Conservation (phyloP, 2,797 vertebrate species). For the Phylloscopus collybita region DNA sequence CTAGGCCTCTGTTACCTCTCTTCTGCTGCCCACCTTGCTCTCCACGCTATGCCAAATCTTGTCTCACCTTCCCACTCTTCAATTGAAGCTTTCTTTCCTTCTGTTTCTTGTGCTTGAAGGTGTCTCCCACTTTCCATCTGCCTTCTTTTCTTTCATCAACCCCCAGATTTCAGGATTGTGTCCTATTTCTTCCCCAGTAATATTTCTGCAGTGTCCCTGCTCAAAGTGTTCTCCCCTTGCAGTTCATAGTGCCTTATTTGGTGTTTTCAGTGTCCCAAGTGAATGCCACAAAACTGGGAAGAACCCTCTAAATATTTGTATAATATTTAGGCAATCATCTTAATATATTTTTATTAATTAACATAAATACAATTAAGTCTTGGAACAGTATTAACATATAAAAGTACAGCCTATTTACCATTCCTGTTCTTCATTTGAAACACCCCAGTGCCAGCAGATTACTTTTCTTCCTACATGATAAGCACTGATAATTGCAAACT, state of each 20-base stretch:
- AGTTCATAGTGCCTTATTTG: not conserved
- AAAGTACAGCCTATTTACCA: not conserved
- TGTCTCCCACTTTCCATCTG: constrained; percentile 61
- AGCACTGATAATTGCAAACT: not conserved
- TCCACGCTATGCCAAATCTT: not conserved
- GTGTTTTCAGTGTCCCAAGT: not conserved
- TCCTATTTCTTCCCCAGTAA: constrained; percentile 2
- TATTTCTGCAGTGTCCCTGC: not conserved
- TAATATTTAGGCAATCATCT: not conserved
- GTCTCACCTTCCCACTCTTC: constrained; percentile 1
- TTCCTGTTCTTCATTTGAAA: not conserved
- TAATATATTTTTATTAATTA: not conserved
- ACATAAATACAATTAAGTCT: not conserved
- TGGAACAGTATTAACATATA: not conserved
- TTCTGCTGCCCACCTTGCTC: constrained; percentile 4
- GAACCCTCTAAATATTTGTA: not conserved
- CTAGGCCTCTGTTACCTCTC: not conserved
- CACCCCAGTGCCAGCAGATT: not conserved
- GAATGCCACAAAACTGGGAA: not conserved
- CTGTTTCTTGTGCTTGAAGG: not conserved
- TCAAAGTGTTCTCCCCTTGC: not conserved
- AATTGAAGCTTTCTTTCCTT: not conserved
- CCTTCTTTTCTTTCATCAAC: not conserved
- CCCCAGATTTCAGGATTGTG: not conserved
- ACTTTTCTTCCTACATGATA: not conserved